A percentile compares a stretch with the other conserved stretches of the same genome.
Conservation (phyloP, 53 echinoderm and acorn worm species). For the Echinarachnius parma region DNA sequence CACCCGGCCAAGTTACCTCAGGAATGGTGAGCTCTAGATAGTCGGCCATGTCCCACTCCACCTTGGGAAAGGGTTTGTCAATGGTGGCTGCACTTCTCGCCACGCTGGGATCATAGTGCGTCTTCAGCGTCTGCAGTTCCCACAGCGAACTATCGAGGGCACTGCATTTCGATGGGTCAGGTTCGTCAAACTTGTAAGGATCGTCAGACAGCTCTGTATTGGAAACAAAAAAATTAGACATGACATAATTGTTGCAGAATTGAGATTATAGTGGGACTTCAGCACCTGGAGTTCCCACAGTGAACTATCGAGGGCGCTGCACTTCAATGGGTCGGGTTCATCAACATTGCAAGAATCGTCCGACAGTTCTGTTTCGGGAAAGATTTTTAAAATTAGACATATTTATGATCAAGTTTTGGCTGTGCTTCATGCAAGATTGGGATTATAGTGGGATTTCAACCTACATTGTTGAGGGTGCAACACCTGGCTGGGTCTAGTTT, state of each 20-base stretch:
- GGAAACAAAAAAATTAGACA: not conserved
- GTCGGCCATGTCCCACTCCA: constrained; percentile 81
- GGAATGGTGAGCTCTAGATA: constrained; percentile 66
- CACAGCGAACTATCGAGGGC: constrained; percentile 94
- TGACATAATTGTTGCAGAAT: no score
- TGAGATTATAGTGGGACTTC: constrained; percentile 87
- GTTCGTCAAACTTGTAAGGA: constrained; percentile 78
- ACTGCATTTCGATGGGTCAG: constrained; percentile 70
- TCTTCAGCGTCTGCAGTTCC: constrained; percentile 82
- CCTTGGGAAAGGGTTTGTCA: constrained; percentile 76
- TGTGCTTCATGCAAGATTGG: no score
- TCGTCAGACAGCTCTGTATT: constrained; percentile 61
- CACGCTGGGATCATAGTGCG: constrained; percentile 86
- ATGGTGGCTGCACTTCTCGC: constrained; percentile 68
- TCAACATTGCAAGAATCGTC: constrained; percentile 78
- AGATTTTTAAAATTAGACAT: no score
- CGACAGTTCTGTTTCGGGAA: constrained; percentile 63
- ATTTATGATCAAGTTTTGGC: no score
- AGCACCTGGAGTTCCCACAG: constrained; percentile 89
- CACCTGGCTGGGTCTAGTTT: no score
- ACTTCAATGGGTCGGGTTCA: constrained; percentile 77
- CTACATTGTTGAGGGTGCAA: no score
- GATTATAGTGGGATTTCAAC: no score
- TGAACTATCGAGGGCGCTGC: constrained; percentile 81
- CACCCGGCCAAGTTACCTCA: constrained; percentile 47